phyloP scores from a whole-genome alignment of 1,140 invertebrate species.

The Zaprionus ghesquierei region DNA sequence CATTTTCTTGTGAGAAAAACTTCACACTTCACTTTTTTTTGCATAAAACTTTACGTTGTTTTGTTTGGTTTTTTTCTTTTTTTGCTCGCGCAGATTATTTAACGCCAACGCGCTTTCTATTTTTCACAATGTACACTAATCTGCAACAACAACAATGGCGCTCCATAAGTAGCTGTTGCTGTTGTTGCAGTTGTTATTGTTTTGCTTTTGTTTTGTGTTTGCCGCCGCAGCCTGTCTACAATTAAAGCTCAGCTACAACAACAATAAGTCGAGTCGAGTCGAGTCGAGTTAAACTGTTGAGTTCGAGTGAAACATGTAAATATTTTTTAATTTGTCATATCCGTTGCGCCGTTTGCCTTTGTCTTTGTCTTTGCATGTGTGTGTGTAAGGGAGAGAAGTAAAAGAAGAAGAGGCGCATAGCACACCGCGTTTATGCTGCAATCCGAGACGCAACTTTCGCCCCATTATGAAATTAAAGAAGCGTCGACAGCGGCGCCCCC shows the following conservation, averaged over 20 bases:
- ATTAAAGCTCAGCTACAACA: conserved; percentile 38
- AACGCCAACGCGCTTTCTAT: conserved; percentile 48
- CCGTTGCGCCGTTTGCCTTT: conserved; percentile 54
- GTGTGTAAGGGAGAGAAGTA: conserved; percentile 9
- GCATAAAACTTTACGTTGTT: conserved; percentile 7
- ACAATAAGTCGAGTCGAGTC: too few relatives aligned
- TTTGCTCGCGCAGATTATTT: conserved; percentile 24
- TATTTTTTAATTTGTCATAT: conserved; percentile 69
- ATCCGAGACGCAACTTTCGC: conserved; percentile 62
- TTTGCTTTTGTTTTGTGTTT: conserved; percentile 33
- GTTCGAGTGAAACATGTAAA: conserved; percentile 50
- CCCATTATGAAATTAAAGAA: conserved; percentile 74
- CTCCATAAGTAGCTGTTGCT: conserved; percentile 31
- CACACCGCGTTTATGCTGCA: conserved; percentile 49
- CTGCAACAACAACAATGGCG: conserved; percentile 24
- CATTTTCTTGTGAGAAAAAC: conserved; percentile 2
- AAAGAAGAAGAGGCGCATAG: neutral
- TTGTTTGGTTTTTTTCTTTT: too few relatives aligned
- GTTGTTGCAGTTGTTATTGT: conserved; percentile 39
- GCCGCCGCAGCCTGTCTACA: conserved; percentile 19
- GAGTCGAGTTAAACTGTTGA: conserved; percentile 12
- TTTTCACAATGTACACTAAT: conserved; percentile 31
- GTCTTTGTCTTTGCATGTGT: conserved; percentile 9
- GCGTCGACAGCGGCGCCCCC: conserved; percentile 22
- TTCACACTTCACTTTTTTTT: conserved; percentile 23